phyloP scores from a whole-genome alignment of 2,113 vertebrate species.

The Antennarius striatus region DNA sequence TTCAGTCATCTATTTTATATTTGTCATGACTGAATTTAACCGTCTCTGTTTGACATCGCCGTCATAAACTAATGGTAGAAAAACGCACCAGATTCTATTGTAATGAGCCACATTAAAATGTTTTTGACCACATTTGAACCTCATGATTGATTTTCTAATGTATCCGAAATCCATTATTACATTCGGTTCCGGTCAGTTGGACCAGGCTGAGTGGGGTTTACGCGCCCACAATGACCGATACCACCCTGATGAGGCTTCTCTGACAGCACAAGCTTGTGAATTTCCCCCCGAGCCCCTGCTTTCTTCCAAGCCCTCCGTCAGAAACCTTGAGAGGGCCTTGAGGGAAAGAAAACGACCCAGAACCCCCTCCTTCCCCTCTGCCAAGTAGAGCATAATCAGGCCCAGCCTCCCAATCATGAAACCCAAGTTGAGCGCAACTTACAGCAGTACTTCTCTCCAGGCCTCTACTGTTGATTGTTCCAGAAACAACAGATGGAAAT shows the following conservation, averaged over 20 bases:
- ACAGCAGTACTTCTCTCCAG: conserved; percentile 64
- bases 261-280: conserved; percentile 21
- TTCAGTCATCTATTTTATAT: neutral
- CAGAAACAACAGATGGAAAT: conserved; percentile 84
- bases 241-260: conserved; percentile 53
- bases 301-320: conserved; percentile 42
- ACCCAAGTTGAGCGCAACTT: conserved; percentile 77
- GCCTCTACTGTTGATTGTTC: conserved; percentile 78
- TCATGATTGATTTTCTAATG: conserved; percentile 51
- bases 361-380: neutral
- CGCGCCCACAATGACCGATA: conserved; percentile 44
- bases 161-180: conserved; percentile 60
- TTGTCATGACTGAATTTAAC: conserved; percentile 15
- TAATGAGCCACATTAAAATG: neutral
- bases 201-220: conserved; percentile 42
- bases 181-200: conserved; percentile 29
- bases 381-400: conserved; percentile 73
- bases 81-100: conserved; percentile 1
- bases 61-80: conserved; percentile 7
- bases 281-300: conserved; percentile 28
- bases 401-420: conserved; percentile 80
- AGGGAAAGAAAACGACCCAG: conserved; percentile 64
- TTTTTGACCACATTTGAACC: conserved; percentile 19
- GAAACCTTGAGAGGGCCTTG: conserved; percentile 72
- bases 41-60: conserved; percentile 7